Evolutionary conservation across 2,888 invertebrate species (phyloP), one percentile per base, ranked within the genome.

Genomic region (Boloria selene): DNA sequence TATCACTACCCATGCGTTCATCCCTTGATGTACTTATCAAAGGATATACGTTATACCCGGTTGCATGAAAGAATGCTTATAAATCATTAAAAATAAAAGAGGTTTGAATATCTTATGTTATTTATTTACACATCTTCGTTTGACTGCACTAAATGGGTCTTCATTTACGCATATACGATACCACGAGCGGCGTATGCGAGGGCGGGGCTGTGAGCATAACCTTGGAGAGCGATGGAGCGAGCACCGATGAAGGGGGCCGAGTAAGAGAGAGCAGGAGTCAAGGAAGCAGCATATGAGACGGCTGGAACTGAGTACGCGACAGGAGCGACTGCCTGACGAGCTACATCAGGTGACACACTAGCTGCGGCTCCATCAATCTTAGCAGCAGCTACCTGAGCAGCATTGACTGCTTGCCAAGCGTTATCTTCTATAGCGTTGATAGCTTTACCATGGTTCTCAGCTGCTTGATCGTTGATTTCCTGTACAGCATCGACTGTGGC

Each of bases 71-170:
- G 13, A 18, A 50, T 50, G 10, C 1, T 50, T 1, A 50, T 50
- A 47, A 4, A 38, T n/a, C 2, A 18, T 18, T 0, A n/a, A 5
- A 22, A 56, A 45, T 56, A 5, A 56, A 56, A 56, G 10, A 22
- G n/a, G 7, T 13, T 16, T 13, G n/a, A 56, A 56, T 2, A 45
- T 22, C 45, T 45, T 26, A 45, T 44, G n/a, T 56, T 13, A 26
- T 56, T 55, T 55, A 56, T 56, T 56, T 56, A 56, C 56, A 56
- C 45, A 56, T 56, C 56, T 56, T 56, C 45, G 22, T 56, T 56
- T 45, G 56, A n/a, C 56, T 56, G 56, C 22, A 45, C 13, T 45
- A 26, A 10, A 22, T 56, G 45, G 56, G 10, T 13, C 1, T 56
- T 45, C n/a, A 45, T 56, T 56, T 56, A 56, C n/a, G 13, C 3